Percentiles rank a stretch among this genome's conserved stretches.
phyloP scores from a whole-genome alignment of 2,113 vertebrate genomes.

The Phyllopteryx taeniolatus region DNA sequence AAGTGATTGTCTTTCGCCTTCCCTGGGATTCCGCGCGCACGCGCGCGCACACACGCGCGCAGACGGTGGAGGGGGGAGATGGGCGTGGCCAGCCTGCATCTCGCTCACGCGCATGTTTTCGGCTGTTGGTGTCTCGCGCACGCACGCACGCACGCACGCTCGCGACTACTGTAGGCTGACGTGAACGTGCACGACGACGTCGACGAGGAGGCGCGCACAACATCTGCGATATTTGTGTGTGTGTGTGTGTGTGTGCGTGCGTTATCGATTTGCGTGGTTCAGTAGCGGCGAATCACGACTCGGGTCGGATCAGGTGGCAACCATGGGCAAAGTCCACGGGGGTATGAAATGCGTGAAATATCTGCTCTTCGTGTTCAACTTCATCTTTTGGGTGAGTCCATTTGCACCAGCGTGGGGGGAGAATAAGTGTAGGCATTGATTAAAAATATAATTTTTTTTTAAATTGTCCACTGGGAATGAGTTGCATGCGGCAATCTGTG shows the following conservation, averaged over 20 bases:
- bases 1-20: no score
- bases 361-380: constrained; percentile 90
- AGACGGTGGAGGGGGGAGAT: not conserved
- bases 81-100: not conserved
- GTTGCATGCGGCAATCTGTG: not conserved
- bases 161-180: not conserved
- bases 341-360: constrained; percentile 92
- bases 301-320: constrained; percentile 39
- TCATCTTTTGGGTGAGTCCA: constrained; percentile 89
- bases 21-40: not conserved
- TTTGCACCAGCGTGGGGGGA: not conserved
- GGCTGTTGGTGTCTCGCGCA: not conserved
- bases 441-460: not conserved
- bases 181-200: not conserved
- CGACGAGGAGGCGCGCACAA: not conserved
- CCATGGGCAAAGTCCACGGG: constrained; percentile 83
- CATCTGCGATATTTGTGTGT: no score
- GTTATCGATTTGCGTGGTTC: not conserved
- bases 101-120: not conserved
- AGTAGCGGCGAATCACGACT: not conserved
- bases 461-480: not conserved
- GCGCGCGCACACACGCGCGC: not conserved
- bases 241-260: no score
- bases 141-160: not conserved
- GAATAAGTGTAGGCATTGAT: not conserved